Conservation (phyloP, 2,113 vertebrate genomes). For the Perognathus longimembris region DNA sequence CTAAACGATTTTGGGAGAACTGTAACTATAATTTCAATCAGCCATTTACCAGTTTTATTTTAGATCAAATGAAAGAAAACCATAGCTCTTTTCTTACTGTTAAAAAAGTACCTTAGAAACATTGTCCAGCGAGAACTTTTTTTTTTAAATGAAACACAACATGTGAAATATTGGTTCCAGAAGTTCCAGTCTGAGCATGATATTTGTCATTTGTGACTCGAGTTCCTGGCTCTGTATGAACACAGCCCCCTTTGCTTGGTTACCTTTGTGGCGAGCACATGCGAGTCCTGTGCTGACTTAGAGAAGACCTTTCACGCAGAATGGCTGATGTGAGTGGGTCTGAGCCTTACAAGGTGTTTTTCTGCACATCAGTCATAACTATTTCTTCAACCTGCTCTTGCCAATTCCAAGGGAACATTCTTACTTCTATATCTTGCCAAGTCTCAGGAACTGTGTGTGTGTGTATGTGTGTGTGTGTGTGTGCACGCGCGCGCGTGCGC, state of each 20-base stretch:
- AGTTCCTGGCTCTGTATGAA: neutral
- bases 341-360: neutral
- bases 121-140: neutral
- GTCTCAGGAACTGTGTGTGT: neutral
- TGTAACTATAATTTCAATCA: conserved; percentile 45
- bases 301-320: neutral
- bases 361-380: neutral
- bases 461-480: too few relatives aligned
- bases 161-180: neutral
- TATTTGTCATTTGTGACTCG: too few relatives aligned
- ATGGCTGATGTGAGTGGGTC: neutral
- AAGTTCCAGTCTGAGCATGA: neutral
- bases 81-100: neutral
- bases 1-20: conserved; percentile 51
- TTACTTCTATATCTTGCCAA: neutral
- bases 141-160: neutral
- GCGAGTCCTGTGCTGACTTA: neutral
- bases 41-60: conserved; percentile 54
- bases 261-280: neutral
- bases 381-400: neutral
- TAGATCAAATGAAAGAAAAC: neutral
- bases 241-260: too few relatives aligned
- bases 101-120: neutral
- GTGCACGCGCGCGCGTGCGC: too few relatives aligned
- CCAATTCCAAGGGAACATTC: neutral